A percentile compares a stretch with the other conserved stretches of the same genome.
Conservation (phyloP, 2,888 invertebrate species). For the Prostheceraeus crozeri region DNA sequence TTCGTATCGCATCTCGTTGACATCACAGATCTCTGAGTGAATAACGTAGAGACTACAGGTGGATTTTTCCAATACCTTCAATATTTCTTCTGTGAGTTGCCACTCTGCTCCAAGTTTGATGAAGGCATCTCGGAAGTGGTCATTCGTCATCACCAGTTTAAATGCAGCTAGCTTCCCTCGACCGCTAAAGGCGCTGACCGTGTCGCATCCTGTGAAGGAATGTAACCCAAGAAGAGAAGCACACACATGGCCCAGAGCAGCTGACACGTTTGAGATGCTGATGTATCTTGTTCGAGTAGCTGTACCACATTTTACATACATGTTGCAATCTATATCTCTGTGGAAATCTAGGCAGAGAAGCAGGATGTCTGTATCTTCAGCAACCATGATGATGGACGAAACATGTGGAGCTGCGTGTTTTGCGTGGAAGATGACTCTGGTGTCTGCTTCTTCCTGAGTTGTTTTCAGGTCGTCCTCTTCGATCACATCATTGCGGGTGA, state of each 20-base stretch:
- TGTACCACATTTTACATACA: conserved; percentile 39
- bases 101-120: conserved; percentile 14
- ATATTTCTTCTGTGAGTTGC: conserved; percentile 7
- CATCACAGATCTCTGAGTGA: no score
- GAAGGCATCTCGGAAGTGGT: conserved; percentile 26
- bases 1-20: no score
- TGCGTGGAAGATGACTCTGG: conserved; percentile 40
- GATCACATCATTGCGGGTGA: conserved; percentile 29
- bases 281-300: conserved; percentile 24
- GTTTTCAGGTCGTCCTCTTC: conserved; percentile 38
- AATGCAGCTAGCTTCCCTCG: conserved; percentile 10
- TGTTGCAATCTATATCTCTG: conserved; percentile 10
- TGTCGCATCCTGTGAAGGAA: conserved; percentile 14
- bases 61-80: background rate
- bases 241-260: conserved; percentile 36
- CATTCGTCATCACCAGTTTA: conserved; percentile 21
- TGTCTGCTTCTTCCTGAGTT: conserved; percentile 42
- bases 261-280: conserved; percentile 38
- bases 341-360: conserved; percentile 38
- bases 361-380: conserved; percentile 42
- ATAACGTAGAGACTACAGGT: conserved; percentile 1
- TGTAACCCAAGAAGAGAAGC: conserved; percentile 24
- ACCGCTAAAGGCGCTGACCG: conserved; percentile 20
- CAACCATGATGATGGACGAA: conserved; percentile 38
- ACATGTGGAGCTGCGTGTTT: conserved; percentile 40